Evolutionary conservation across 2,113 vertebrate genomes (phyloP), one percentile per base, ranked within the genome.

Genomic region (Eidolon helvum): DNA sequence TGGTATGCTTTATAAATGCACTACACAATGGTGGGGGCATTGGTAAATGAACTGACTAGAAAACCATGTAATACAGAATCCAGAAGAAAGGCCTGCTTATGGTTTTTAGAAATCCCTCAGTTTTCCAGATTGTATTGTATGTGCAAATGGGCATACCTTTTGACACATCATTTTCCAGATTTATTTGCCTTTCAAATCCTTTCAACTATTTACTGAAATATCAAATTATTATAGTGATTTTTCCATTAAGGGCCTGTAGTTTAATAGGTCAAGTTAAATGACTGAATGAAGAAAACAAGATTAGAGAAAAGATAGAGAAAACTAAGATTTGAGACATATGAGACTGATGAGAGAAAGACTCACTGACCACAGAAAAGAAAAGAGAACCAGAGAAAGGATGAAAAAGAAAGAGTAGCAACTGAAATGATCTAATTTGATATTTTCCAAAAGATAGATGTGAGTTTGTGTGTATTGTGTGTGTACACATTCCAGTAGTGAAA

Each of bases 251-350:
- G 8, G 83, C 19, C 7, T 72, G 1, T 77, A 71, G 15, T 43
- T 38, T 40, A 50, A 87, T 43, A 50, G 33, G 85, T 40, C 69
- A 82, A 53, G 38, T 5, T 75, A 28, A 90, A 53, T 55, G 53
- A 87, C 65, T 61, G 11, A 57, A 15, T 61, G 40, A 84, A 79
- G 63, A 87, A 55, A 63, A 75, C 28, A 72, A 82, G 40, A 8
- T 7, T 66, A 48, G n/a, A 68, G 77, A 86, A 72, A 33, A 71
- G n/a, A n/a, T 68, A 50, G 79, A 75, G 87, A 93, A 97, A 89
- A 78, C 26, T 28, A 16, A 63, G 66, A 65, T 63, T 77, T 43
- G 63, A 83, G 68, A 21, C 19, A 33, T 75, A 35, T 35, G 0
- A 69, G 33, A 1, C 26, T 90, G 28, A 33, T 87, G 45, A 85